These are phyloP conservation scores for Pyrgus malvae DNA, from an alignment of 2,888 invertebrate species.

Conservation along the genomic window DNA sequence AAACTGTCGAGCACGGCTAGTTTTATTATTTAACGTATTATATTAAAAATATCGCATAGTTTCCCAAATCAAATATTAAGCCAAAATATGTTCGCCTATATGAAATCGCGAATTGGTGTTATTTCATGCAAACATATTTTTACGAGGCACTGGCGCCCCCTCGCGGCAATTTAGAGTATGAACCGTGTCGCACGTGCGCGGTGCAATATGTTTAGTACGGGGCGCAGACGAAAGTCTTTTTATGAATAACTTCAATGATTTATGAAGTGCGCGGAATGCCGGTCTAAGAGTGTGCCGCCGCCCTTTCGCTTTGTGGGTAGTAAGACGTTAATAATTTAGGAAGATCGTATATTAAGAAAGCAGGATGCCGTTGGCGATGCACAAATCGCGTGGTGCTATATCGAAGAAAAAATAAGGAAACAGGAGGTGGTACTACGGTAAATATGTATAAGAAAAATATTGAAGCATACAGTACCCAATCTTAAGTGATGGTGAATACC, in stretches of 20 bases:
- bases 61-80: neutral
- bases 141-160: conserved; percentile 67
- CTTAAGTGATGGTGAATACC: too few relatives aligned
- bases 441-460: too few relatives aligned
- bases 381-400: neutral
- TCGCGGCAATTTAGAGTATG: conserved; percentile 69
- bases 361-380: neutral
- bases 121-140: conserved; percentile 56
- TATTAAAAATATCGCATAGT: too few relatives aligned
- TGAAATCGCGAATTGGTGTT: conserved; percentile 29
- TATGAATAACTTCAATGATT: conserved; percentile 79
- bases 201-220: conserved; percentile 77
- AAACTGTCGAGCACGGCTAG: too few relatives aligned
- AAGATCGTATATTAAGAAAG: conserved; percentile 1
- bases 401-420: too few relatives aligned
- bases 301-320: conserved; percentile 26
- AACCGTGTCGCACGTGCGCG: conserved; percentile 75
- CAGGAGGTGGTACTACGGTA: too few relatives aligned
- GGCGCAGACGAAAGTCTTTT: conserved; percentile 65
- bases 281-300: conserved; percentile 39
- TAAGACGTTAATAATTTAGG: conserved; percentile 27
- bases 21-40: too few relatives aligned
- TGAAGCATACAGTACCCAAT: too few relatives aligned
- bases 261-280: conserved; percentile 60
- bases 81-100: neutral